Conservation (phyloP, 2,797 vertebrate species). For the Remorina albescens region DNA sequence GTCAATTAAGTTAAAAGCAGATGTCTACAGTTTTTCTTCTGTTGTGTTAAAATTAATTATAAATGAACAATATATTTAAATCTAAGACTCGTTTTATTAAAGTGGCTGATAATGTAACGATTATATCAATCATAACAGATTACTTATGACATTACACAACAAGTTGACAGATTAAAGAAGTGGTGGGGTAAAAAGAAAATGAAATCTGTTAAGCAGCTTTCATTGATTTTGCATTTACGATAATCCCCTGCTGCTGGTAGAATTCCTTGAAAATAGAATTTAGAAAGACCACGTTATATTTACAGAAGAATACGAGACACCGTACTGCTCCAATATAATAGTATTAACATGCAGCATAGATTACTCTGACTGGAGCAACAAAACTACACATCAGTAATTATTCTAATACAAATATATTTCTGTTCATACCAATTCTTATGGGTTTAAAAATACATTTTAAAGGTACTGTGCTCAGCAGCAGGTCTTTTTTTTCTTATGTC, state of each 20-base stretch:
- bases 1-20: not conserved
- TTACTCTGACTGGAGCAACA: not conserved
- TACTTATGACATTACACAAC: constrained; percentile 4
- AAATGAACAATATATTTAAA: not conserved
- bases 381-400: not conserved
- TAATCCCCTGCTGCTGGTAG: constrained; percentile 44
- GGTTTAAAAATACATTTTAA: not conserved
- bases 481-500: not conserved
- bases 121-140: constrained; percentile 1
- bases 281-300: constrained; percentile 8
- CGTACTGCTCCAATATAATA: not conserved
- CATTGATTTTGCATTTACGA: constrained; percentile 63
- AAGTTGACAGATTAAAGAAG: not conserved
- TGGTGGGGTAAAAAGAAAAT: not conserved
- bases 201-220: constrained; percentile 28
- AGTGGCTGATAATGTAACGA: not conserved
- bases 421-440: no score
- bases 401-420: not conserved
- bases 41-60: not conserved
- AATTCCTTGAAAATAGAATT: constrained; percentile 51
- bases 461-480: not conserved
- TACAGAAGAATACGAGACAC: not conserved
- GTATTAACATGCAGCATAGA: not conserved
- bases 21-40: not conserved
- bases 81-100: not conserved